Base-by-base conservation (phyloP, 2,113 vertebrate species). In the Pterophyllum scalare region DNA sequence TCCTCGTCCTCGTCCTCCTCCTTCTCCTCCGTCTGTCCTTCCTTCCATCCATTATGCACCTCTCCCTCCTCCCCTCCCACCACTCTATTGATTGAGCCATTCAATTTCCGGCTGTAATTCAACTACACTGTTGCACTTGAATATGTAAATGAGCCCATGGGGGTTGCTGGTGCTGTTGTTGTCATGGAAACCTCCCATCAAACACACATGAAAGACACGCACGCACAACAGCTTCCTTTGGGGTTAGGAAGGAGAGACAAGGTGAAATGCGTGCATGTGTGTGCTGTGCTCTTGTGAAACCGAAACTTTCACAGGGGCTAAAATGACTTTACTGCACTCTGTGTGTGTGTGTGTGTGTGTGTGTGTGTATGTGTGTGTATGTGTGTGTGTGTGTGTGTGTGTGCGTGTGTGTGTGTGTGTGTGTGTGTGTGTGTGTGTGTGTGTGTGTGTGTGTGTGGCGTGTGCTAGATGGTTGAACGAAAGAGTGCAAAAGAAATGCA, bases 31-130 rank as follows among this genome's bases (percentile, higher is more conserved):
- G 11, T 43, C 64, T 43, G 58, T 59, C 67, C 74, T 43, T 84
- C 79, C 86, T 54, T 70, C 67, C 67, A 52, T 81, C 77, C 57
- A 72, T 75, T 49, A 61, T 35, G 52, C 38, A 2, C 31, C 15
- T 3, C 35, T 38, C 75, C 28, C 35, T 13, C 57, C 70, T 43
- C 60, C 43, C 61, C 61, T 58, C 15, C 64, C 74, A 38, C 84
- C 90, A 91, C 86, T 92, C 81, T 83, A 94, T 94, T 90, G 92
- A 93, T 93, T 89, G 78, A 87, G 72, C 89, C 83, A 43, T 93
- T 92, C 91, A 90, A 92, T 93, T 91, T 92, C 85, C 85, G 70
- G 88, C 88, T 89, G 89, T 92, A 94, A 94, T 94, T 93, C 91
- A 94, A 90, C 89, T 87, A 88, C 86, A 59, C 81, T 81, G 86